Evolutionary conservation across 2,797 vertebrate species (phyloP).

Genomic region (Schizopygopsis pylzovi): DNA sequence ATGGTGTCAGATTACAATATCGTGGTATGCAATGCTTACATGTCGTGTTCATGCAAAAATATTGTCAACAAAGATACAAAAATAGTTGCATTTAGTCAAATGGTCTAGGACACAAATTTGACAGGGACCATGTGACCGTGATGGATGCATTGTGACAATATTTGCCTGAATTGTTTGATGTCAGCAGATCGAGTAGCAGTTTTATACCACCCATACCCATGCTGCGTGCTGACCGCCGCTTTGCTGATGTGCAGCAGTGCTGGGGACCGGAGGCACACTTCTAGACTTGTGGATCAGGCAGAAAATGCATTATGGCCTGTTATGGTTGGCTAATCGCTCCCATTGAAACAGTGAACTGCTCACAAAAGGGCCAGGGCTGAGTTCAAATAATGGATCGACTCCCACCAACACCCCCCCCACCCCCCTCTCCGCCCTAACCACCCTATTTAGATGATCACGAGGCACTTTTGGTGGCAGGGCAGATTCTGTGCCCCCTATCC

Average conservation of each 20-base stretch:
- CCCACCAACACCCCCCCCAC: slow-evolving; percentile 3
- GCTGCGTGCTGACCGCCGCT: slow-evolving; percentile 14
- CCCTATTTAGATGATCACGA: slow-evolving; percentile 71
- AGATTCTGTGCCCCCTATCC: slow-evolving; percentile 49
- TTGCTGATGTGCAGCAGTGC: slow-evolving; percentile 32
- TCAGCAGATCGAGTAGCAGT: not conserved
- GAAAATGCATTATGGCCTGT: slow-evolving; percentile 82
- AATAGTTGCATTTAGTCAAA: not conserved
- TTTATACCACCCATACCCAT: slow-evolving; percentile 11
- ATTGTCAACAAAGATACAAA: not conserved
- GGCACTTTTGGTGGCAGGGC: slow-evolving; percentile 66
- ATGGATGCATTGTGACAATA: not conserved
- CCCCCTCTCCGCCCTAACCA: slow-evolving; percentile 51
- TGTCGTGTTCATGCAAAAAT: not conserved
- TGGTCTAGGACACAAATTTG: not conserved
- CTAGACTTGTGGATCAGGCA: slow-evolving; percentile 83
- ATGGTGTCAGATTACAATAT: not conserved
- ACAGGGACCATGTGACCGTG: not conserved
- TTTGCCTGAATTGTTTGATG: slow-evolving; percentile 2
- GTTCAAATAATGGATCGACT: slow-evolving; percentile 78
- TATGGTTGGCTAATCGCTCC: slow-evolving; percentile 80
- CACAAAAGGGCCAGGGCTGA: slow-evolving; percentile 78
- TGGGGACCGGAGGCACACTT: slow-evolving; percentile 77
- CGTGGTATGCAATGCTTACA: not conserved
- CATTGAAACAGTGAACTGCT: slow-evolving; percentile 78